Evolutionary conservation across 64 coral and sea anemone species (phyloP).

Genomic region (Astreopora myriophthalma): DNA sequence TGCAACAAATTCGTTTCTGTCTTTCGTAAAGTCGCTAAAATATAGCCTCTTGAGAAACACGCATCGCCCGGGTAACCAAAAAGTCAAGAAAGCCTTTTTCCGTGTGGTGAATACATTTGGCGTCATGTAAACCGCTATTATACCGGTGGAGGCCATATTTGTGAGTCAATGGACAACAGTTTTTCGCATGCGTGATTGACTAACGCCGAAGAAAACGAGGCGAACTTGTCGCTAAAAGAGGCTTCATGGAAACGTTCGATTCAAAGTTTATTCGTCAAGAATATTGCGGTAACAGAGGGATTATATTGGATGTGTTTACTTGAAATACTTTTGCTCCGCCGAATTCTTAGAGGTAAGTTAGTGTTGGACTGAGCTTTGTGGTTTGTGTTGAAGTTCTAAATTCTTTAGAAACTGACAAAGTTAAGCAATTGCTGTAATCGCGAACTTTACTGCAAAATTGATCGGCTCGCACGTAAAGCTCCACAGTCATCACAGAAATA

Average conservation of each 20-base stretch:
- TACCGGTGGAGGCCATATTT: not conserved
- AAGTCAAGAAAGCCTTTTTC: not conserved
- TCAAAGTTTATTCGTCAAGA: not conserved
- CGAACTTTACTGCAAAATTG: no score
- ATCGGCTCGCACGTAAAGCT: not conserved
- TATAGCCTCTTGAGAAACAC: not conserved
- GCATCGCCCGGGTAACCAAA: not conserved
- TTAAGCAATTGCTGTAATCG: no score
- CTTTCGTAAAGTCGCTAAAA: not conserved
- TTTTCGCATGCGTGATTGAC: not conserved
- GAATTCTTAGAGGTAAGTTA: constrained; percentile 12
- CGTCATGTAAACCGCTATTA: not conserved
- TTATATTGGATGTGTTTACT: constrained; percentile 52
- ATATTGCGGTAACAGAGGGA: not conserved
- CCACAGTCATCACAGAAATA: not conserved
- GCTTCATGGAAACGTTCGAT: not conserved
- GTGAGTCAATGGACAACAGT: not conserved
- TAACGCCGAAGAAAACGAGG: not conserved
- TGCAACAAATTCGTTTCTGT: not conserved
- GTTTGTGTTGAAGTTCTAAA: not conserved
- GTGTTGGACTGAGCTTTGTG: not conserved
- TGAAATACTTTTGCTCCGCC: constrained; percentile 37
- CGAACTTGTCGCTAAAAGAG: not conserved
- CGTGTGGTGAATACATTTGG: constrained; percentile 8
- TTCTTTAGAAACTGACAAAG: not conserved